These are phyloP conservation scores for Heliopora coerulea DNA, from an alignment of 92 coral and sea anemone species.

Conservation along the genomic window DNA sequence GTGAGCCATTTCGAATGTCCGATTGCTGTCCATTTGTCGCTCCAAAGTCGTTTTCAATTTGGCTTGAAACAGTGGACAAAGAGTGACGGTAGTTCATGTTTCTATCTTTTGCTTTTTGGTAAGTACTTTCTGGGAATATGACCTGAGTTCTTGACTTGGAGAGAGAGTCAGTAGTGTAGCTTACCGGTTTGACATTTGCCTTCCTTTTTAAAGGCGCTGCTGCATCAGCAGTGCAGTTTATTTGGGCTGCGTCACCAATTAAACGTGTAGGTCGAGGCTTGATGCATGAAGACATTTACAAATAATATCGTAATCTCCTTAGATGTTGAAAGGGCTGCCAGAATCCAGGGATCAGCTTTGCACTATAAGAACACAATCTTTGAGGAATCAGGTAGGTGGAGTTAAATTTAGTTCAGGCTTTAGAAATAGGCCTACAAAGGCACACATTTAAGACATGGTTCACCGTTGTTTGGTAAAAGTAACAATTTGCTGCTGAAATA, in stretches of 20 bases:
- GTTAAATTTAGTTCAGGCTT: no score
- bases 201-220: neutral
- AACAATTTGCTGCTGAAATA: no score
- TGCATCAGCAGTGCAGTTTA: neutral
- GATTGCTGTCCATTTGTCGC: neutral
- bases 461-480: no score
- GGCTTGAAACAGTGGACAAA: neutral
- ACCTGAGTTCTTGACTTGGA: neutral
- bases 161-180: neutral
- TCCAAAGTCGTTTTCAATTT: neutral
- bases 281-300: neutral
- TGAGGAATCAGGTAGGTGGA: no score
- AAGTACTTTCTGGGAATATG: neutral
- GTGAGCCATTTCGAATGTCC: neutral
- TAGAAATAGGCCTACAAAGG: no score
- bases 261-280: neutral
- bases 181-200: neutral
- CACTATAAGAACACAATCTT: neutral
- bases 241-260: neutral
- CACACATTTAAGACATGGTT: no score
- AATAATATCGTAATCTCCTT: neutral
- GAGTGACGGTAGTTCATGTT: constrained; percentile 1
- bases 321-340: neutral
- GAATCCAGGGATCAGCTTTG: neutral
- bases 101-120: neutral